Evolutionary conservation across 2,797 vertebrate species (phyloP).

Genomic region (Ctenopoma multispine): DNA sequence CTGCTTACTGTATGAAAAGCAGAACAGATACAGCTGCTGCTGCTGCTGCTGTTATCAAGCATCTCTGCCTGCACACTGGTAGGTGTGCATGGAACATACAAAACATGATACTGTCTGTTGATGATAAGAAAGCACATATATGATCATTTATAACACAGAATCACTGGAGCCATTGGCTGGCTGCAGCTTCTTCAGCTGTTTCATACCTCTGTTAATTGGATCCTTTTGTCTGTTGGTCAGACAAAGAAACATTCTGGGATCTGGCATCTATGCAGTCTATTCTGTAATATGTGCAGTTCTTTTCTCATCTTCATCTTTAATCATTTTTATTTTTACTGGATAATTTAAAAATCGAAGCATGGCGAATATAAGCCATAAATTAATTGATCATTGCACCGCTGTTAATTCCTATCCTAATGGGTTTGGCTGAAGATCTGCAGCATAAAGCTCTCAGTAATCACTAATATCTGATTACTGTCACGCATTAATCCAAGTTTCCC

Average conservation of each 20-base stretch:
- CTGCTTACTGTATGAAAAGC: constrained; percentile 52
- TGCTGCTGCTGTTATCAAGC: constrained; percentile 24
- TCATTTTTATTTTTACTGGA: background rate
- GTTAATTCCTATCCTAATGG: constrained; percentile 27
- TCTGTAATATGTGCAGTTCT: background rate
- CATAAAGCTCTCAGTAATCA: constrained; percentile 37
- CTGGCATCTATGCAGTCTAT: background rate
- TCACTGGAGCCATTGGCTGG: background rate
- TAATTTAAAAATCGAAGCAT: constrained; percentile 7
- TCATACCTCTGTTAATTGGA: background rate
- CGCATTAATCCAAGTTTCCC: constrained; percentile 58
- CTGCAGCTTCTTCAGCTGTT: background rate
- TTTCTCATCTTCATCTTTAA: background rate
- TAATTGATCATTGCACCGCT: constrained; percentile 17
- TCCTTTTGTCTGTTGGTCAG: constrained; percentile 9
- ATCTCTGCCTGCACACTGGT: constrained; percentile 31
- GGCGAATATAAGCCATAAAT: constrained; percentile 12
- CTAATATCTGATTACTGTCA: constrained; percentile 52
- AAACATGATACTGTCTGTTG: background rate
- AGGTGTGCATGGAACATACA: constrained; percentile 20
- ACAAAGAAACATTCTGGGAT: constrained; percentile 25
- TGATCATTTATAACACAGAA: background rate
- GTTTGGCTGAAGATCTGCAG: constrained; percentile 44
- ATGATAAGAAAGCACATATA: background rate
- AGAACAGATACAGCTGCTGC: constrained; percentile 6